A percentile compares a stretch with the other conserved stretches of the same genome.
Conservation (phyloP, 2,113 vertebrate genomes). For the Cairina moschata region DNA sequence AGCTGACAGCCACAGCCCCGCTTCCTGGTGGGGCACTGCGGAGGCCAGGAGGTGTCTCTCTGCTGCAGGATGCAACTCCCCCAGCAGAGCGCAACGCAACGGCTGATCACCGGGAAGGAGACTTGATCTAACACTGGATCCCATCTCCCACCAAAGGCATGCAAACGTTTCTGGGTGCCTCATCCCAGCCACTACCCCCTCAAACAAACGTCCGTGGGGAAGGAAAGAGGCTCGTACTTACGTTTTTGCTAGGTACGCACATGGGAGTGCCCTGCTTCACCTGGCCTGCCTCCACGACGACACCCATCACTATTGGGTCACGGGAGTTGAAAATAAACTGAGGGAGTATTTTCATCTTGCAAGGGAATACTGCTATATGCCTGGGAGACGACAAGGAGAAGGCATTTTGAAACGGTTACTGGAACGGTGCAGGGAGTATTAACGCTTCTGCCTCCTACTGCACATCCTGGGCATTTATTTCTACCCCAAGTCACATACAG, state of each 20-base stretch:
- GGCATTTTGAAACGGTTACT: background rate
- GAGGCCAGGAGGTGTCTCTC: background rate
- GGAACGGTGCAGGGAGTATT: rapidly evolving
- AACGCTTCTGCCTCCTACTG: background rate
- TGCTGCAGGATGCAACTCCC: background rate
- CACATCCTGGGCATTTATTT: background rate
- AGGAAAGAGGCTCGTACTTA: conserved; percentile 73
- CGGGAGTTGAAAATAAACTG: conserved; percentile 99
- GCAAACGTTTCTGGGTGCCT: rapidly evolving
- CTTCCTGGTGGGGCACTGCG: rapidly evolving
- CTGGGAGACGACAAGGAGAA: conserved; percentile 68
- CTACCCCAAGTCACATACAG: no score
- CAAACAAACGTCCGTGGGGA: rapidly evolving
- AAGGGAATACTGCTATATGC: conserved; percentile 94
- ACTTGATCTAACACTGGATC: background rate
- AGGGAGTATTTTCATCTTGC: conserved; percentile 92
- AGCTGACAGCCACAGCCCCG: background rate
- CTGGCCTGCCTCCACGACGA: conserved; percentile 89
- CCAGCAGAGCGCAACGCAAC: rapidly evolving
- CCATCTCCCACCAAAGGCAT: background rate
- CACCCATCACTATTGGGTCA: conserved; percentile 97
- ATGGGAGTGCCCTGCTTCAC: conserved; percentile 92
- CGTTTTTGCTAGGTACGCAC: conserved; percentile 95
- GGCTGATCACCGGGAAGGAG: background rate
- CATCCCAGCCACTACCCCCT: background rate